Evolutionary conservation across 2,113 vertebrate genomes (phyloP).

Genomic region (Neoarius graeffei): DNA sequence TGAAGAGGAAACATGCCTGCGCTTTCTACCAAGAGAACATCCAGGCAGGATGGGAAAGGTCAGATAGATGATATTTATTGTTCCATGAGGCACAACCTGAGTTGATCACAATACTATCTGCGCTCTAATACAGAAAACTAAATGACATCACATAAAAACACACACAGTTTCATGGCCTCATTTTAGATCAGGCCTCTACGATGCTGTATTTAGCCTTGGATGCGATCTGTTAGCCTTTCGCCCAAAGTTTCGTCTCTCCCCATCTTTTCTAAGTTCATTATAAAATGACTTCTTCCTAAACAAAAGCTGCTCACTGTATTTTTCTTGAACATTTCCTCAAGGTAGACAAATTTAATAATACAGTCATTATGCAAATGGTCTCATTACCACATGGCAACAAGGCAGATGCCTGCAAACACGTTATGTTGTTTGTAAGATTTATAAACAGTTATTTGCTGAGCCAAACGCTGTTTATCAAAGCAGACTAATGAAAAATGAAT

Average conservation of each 20-base stretch:
- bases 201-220: not conserved
- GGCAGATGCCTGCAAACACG: conserved; percentile 75
- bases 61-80: not conserved
- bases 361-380: conserved; percentile 87
- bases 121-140: not conserved
- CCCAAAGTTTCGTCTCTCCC: not conserved
- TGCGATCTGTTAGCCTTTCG: conserved; percentile 8
- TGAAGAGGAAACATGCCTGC: not conserved
- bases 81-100: not conserved
- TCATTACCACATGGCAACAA: conserved; percentile 81
- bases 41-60: not conserved
- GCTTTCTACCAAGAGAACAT: not conserved
- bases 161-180: not conserved
- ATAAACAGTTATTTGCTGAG: conserved; percentile 62
- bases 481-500: conserved; percentile 70
- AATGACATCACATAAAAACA: not conserved
- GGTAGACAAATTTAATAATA: conserved; percentile 82
- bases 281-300: conserved; percentile 70
- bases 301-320: conserved; percentile 54
- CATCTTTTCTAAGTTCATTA: conserved; percentile 56
- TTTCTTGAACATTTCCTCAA: conserved; percentile 83
- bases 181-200: not conserved
- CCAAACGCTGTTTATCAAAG: conserved; percentile 79
- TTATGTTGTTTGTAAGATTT: conserved; percentile 81
- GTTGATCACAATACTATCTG: not conserved